These are phyloP conservation scores for Ernsta delagoae DNA, from an alignment of 2,888 invertebrate species.

Conservation along the genomic window DNA sequence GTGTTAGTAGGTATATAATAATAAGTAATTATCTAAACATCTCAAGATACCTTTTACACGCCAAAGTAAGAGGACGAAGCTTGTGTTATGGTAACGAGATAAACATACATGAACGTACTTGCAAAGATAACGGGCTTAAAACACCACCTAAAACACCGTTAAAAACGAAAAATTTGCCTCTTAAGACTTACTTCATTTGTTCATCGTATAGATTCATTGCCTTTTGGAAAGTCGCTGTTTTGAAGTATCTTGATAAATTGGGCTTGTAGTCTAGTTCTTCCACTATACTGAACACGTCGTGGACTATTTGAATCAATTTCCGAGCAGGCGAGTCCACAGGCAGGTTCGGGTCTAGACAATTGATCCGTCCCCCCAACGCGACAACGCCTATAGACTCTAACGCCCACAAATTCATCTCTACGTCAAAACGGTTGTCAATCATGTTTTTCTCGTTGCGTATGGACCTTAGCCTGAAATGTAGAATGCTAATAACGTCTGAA, in stretches of 20 bases:
- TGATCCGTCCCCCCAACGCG: constrained; percentile 66
- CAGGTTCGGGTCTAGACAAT: constrained; percentile 63
- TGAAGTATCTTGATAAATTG: constrained; percentile 57
- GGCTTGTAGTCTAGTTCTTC: constrained; percentile 63
- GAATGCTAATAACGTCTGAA: no score
- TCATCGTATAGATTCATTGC: constrained; percentile 64
- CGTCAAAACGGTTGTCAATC: constrained; percentile 81
- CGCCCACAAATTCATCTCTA: constrained; percentile 86
- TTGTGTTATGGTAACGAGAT: no score
- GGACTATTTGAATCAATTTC: constrained; percentile 61
- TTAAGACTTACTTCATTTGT: constrained; percentile 56
- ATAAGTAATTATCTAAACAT: no score
- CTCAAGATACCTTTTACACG: no score
- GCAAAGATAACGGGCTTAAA: no score
- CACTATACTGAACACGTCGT: constrained; percentile 54
- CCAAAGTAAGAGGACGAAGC: no score
- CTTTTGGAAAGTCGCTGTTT: constrained; percentile 59
- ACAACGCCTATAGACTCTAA: constrained; percentile 82
- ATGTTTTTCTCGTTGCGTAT: constrained; percentile 80
- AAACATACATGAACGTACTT: no score
- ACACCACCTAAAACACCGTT: no score
- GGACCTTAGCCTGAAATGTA: constrained; percentile 75
- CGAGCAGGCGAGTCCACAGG: constrained; percentile 62
- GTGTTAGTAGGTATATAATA: no score
- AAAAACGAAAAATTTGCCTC: no score